These are phyloP conservation scores for Hoplias malabaricus DNA, from an alignment of 2,113 vertebrate genomes.

Conservation along the genomic window DNA sequence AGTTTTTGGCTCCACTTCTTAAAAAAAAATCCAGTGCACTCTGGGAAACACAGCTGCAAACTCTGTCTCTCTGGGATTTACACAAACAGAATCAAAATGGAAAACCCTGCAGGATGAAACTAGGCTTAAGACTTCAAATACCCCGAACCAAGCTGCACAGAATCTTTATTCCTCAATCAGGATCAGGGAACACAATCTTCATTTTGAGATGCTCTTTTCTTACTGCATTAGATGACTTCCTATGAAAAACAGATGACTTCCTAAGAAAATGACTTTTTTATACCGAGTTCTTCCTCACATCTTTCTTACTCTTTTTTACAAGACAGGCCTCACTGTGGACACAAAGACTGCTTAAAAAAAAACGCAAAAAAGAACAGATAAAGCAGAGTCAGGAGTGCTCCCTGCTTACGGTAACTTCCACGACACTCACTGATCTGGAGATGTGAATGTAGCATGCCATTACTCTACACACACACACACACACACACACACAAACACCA, in stretches of 20 bases:
- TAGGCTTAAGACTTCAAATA: slow-evolving; percentile 68
- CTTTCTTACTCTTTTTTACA: slow-evolving; percentile 54
- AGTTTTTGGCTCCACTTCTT: slow-evolving; percentile 46
- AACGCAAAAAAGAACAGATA: background rate
- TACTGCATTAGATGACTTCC: slow-evolving; percentile 26
- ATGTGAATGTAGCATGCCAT: slow-evolving; percentile 45
- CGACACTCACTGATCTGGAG: slow-evolving; percentile 5
- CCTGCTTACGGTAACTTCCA: slow-evolving; percentile 2
- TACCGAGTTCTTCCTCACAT: slow-evolving; percentile 27
- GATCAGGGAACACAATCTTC: slow-evolving; percentile 67
- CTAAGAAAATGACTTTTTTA: slow-evolving; percentile 35
- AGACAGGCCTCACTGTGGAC: slow-evolving; percentile 44
- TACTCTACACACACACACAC: background rate
- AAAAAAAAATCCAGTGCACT: slow-evolving; percentile 63
- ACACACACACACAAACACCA: background rate
- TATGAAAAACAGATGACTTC: slow-evolving; percentile 30
- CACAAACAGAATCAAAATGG: slow-evolving; percentile 59
- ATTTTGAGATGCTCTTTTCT: slow-evolving; percentile 41
- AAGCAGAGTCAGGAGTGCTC: slow-evolving; percentile 12
- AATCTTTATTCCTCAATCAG: slow-evolving; percentile 55
- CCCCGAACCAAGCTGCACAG: slow-evolving; percentile 71
- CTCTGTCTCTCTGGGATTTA: slow-evolving; percentile 68
- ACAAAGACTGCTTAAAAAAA: slow-evolving; percentile 6
- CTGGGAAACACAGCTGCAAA: slow-evolving; percentile 51
- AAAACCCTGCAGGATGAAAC: slow-evolving; percentile 56